These are phyloP conservation scores for Otis tarda DNA, from an alignment of 2,113 vertebrate genomes.

Conservation along the genomic window DNA sequence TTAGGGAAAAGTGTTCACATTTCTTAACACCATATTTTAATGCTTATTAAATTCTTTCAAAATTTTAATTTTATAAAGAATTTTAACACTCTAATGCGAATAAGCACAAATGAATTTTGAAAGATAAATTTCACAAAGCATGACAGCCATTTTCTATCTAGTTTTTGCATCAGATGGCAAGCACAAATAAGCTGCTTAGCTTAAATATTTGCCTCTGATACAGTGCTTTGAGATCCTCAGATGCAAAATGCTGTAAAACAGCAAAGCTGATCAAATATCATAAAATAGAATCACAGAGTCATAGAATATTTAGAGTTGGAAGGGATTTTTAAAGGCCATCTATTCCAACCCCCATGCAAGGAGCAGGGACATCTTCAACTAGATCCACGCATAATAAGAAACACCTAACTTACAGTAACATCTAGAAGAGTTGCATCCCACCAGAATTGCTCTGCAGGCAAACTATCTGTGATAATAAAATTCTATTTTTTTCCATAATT, in stretches of 20 bases:
- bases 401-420: neutral
- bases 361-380: no score
- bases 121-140: neutral
- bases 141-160: neutral
- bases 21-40: neutral
- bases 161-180: neutral
- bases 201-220: neutral
- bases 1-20: neutral
- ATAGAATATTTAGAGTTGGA: no score
- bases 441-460: neutral
- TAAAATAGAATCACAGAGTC: no score
- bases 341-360: no score
- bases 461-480: neutral
- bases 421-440: neutral
- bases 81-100: neutral
- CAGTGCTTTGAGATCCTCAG: neutral
- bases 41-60: neutral
- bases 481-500: neutral
- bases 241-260: neutral
- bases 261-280: neutral
- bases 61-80: neutral
- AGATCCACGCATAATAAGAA: neutral
- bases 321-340: no score
- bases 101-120: neutral
- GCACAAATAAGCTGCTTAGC: neutral